Base-by-base conservation (phyloP, 2,888 invertebrate species). In the Pterostichus madidus region DNA sequence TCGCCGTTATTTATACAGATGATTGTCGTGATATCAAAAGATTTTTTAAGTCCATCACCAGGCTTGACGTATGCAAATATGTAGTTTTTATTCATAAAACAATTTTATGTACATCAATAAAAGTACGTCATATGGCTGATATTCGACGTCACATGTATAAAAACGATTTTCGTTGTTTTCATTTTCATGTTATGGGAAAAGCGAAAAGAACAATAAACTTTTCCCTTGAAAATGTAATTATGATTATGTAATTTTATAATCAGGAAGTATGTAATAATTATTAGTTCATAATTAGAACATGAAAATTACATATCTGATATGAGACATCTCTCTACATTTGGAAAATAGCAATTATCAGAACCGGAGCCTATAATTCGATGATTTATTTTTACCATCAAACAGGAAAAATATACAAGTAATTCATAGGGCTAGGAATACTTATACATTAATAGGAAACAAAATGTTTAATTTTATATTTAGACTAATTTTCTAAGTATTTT, bases 191-290 rank as follows among this genome's bases (percentile, higher is more conserved):
- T 39, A 39, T 39, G 39, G 39, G 39, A 39, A 39, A 39, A 39
- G 17, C 31, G 24, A 31, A 59, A 64, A 64, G 49, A 49, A n/a
- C 49, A 64, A 64, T 64, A 64, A 64, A 64, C 64, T 35, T 32
- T 61, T 64, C 8, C 10, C 59, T 39, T 39, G 24, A 59, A 24
- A 39, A 49, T 49, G 2, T 6, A n/a, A 35, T 64, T 59, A n/a
- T 24, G 11, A 31, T 59, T 24, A 31, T 31, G 31, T 5, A 13
- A 56, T 56, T 56, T 15, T 56, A 11, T 59, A 24, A 59, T 31
- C 6, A 59, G 59, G 31, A 17, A 17, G 10, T 59, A 59, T 24
- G 59, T 24, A 8, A 39, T 39, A n/a, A 35, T 64, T n/a, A 64
- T 64, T 35, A 64, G 32, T 11, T 5, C 64, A 64, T 64, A 17